Conservation (phyloP, 2,797 vertebrate genomes). For the Hemitrygon akajei region DNA sequence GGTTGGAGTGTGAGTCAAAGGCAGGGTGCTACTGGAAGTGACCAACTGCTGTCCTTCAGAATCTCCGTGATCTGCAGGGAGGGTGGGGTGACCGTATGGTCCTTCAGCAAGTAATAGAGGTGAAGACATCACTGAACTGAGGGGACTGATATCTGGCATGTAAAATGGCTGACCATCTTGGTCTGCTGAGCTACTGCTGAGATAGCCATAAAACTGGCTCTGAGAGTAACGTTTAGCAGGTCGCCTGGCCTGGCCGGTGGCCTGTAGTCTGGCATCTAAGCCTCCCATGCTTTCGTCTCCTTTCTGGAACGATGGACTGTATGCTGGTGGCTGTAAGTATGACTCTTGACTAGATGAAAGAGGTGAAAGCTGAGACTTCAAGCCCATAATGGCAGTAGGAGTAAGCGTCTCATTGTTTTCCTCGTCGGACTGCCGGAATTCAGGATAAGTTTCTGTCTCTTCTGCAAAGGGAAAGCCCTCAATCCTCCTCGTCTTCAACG, state of each 20-base stretch:
- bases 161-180: slow-evolving; percentile 87
- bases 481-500: slow-evolving; percentile 78
- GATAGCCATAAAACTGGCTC: slow-evolving; percentile 88
- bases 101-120: slow-evolving; percentile 81
- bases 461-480: slow-evolving; percentile 97
- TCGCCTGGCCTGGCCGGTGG: slow-evolving; percentile 82
- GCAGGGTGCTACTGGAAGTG: slow-evolving; percentile 85
- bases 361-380: slow-evolving; percentile 91
- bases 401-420: slow-evolving; percentile 91
- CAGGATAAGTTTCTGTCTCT: slow-evolving; percentile 97
- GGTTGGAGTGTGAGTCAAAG: slow-evolving; percentile 86
- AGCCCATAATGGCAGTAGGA: slow-evolving; percentile 80
- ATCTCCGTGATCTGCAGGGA: slow-evolving; percentile 89
- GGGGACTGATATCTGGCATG: slow-evolving; percentile 94
- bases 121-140: slow-evolving; percentile 93
- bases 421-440: slow-evolving; percentile 97
- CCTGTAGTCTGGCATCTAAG: slow-evolving; percentile 78
- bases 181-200: slow-evolving; percentile 76
- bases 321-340: slow-evolving; percentile 94
- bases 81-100: slow-evolving; percentile 86
- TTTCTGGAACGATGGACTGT: slow-evolving; percentile 91
- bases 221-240: slow-evolving; percentile 86
- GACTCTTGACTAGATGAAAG: slow-evolving; percentile 96
- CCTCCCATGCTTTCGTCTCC: slow-evolving; percentile 80
- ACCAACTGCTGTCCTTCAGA: slow-evolving; percentile 68